Evolutionary conservation across 2,888 invertebrate species (phyloP), one percentile per base, ranked within the genome.

Genomic region (Anoplius nigerrimus): DNA sequence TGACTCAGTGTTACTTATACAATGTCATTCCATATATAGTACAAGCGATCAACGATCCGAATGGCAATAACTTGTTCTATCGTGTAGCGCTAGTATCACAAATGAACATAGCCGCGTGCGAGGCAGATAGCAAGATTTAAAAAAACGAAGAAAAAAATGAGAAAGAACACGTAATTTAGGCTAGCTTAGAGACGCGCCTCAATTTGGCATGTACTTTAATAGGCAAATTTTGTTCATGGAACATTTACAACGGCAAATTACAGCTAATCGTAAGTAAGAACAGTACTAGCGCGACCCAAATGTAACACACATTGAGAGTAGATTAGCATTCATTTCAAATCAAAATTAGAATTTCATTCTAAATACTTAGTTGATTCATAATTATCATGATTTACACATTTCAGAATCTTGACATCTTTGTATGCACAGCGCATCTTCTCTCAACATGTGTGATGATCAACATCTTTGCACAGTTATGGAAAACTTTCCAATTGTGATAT

Each of bases 131-230:
- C 76, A 80, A 79, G 70, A 67, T 74, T 73, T 81, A 60, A 71
- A 69, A 63, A 75, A 75, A n/a, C n/a, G n/a, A n/a, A n/a, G n/a
- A n/a, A 82, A 64, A 74, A 74, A 43, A 1, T 16, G 27, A 56
- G 45, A 8, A 21, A 20, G 22, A n/a, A 45, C 5, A 57, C 45
- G 16, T 74, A 62, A 53, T 66, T 61, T 61, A 68, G 64, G 66
- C 78, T 82, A 79, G 82, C 83, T 86, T 85, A 76, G 85, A 82
- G 81, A 82, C 84, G 86, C 81, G 84, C 84, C 84, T 86, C 84
- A 72, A 78, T 71, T 71, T 71, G 68, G 74, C 66, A 74, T 76
- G 75, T 71, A 74, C 74, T 71, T 82, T 81, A 65, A 73, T 77
- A 76, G 69, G 71, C 70, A 66, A 66, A 55, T 62, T 56, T 61